A percentile compares a stretch with the other conserved stretches of the same genome.
These are phyloP conservation scores for Thalassaphorura encarpata DNA, from an alignment of 1,140 invertebrate species.

Conservation along the genomic window DNA sequence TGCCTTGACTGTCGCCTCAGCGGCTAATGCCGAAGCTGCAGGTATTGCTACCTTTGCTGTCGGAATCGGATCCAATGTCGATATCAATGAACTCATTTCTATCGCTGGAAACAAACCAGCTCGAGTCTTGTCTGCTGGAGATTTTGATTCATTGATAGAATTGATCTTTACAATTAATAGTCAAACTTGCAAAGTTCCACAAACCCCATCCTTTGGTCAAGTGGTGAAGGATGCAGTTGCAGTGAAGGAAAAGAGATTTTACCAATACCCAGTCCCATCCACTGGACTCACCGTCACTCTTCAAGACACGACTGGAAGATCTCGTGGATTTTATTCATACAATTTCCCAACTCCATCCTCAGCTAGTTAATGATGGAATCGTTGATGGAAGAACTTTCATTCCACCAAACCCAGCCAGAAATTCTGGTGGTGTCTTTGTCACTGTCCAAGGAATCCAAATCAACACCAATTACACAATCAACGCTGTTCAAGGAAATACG, in stretches of 20 bases:
- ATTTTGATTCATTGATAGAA: constrained; percentile 10
- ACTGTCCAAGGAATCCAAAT: too few species aligned
- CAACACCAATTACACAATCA: too few species aligned
- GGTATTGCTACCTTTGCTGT: constrained; percentile 9
- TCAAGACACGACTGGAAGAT: neutral
- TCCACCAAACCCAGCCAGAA: too few species aligned
- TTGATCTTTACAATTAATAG: constrained; percentile 2
- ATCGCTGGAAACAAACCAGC: constrained; percentile 2
- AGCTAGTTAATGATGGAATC: too few species aligned
- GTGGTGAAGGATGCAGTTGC: neutral
- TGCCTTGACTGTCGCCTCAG: neutral
- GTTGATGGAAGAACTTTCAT: too few species aligned
- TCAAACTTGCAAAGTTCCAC: constrained; percentile 6
- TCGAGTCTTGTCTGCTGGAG: neutral
- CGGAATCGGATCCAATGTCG: constrained; percentile 7
- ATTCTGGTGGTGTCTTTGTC: too few species aligned
- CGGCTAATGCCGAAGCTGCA: neutral
- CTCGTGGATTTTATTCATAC: constrained; percentile 4
- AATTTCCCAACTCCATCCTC: too few species aligned
- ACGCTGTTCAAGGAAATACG: too few species aligned
- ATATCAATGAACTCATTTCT: neutral
- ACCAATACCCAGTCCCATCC: neutral
- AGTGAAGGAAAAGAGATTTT: constrained; percentile 2
- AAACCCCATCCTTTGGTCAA: neutral
- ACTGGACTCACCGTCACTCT: constrained; percentile 4